A percentile compares a stretch with the other conserved stretches of the same genome.
These are phyloP conservation scores for Eudasyphora cyanicolor DNA, from an alignment of 2,888 invertebrate genomes.

Conservation along the genomic window DNA sequence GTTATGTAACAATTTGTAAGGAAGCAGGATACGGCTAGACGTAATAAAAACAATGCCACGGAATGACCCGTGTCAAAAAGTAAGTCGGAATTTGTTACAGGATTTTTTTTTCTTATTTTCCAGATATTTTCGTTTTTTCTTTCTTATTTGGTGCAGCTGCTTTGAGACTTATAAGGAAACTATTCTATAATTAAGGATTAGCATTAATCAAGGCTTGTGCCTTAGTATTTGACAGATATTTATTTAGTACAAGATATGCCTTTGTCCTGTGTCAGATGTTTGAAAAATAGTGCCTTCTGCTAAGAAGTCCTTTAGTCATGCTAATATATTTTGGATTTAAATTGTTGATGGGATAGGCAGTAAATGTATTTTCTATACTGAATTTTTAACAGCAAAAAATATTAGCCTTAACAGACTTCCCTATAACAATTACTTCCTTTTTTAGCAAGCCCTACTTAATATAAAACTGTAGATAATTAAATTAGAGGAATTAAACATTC, in stretches of 20 bases:
- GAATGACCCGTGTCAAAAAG: slow-evolving; percentile 58
- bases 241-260: neutral
- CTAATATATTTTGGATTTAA: too few species aligned
- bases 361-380: too few species aligned
- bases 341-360: too few species aligned
- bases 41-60: neutral
- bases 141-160: slow-evolving; percentile 35
- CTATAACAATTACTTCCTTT: too few species aligned
- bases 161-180: neutral
- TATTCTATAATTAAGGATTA: slow-evolving; percentile 31
- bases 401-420: too few species aligned
- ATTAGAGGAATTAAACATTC: too few species aligned
- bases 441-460: too few species aligned
- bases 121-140: neutral
- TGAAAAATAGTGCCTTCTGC: too few species aligned
- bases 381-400: too few species aligned
- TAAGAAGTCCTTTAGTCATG: too few species aligned
- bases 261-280: neutral
- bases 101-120: slow-evolving; percentile 3
- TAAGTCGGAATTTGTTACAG: neutral
- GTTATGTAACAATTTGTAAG: slow-evolving; percentile 5
- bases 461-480: too few species aligned
- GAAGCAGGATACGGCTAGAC: slow-evolving; percentile 26
- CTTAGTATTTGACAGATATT: too few species aligned
- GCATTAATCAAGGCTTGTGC: neutral